Conservation (phyloP, 2,888 invertebrate species). For the Dasypolia templi region DNA sequence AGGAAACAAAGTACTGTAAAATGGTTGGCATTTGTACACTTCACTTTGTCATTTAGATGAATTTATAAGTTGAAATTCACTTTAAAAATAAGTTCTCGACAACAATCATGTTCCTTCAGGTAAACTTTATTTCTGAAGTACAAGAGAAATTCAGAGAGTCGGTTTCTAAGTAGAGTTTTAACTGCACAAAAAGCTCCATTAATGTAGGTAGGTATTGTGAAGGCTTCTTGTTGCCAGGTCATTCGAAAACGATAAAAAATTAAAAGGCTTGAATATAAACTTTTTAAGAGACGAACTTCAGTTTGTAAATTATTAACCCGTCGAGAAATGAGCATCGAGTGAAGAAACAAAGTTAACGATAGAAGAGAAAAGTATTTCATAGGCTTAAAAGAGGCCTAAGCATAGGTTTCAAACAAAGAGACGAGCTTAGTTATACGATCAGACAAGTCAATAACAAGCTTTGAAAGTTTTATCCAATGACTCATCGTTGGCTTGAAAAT, state of each 20-base stretch:
- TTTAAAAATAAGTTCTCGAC: neutral
- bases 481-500: neutral
- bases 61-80: neutral
- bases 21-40: neutral
- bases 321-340: conserved; percentile 17
- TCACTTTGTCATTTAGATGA: neutral
- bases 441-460: neutral
- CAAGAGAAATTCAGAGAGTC: neutral
- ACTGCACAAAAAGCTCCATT: neutral
- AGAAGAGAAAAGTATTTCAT: neutral
- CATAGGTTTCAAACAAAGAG: neutral
- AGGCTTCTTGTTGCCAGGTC: neutral
- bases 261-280: conserved; percentile 19
- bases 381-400: neutral
- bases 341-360: neutral
- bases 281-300: conserved; percentile 24
- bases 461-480: neutral
- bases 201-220: neutral
- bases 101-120: neutral
- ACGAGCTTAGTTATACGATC: neutral
- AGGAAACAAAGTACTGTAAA: conserved; percentile 4
- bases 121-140: neutral
- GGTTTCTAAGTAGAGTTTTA: no score
- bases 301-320: conserved; percentile 30
- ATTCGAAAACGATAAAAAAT: conserved; percentile 19